phyloP scores from a whole-genome alignment of 2,797 vertebrate species.

The Miichthys miiuy region DNA sequence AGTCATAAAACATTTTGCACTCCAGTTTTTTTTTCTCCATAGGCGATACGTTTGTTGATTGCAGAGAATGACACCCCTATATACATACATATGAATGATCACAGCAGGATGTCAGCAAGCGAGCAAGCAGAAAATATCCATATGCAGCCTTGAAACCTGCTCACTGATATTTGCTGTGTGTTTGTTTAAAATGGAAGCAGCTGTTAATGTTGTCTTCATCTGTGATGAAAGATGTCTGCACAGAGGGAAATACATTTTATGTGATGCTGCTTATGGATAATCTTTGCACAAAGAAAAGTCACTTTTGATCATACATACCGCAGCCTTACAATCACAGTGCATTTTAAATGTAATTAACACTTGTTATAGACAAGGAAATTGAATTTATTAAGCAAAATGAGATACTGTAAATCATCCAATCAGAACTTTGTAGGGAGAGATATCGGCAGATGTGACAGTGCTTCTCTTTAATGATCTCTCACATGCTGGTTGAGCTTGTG shows the following conservation, averaged over 20 bases:
- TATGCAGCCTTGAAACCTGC: conserved; percentile 32
- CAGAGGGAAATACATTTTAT: conserved; percentile 25
- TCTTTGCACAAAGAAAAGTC: conserved; percentile 6
- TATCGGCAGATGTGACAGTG: neutral
- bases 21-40: conserved; percentile 8
- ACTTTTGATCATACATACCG: neutral
- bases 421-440: neutral
- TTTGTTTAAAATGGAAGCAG: conserved; percentile 54
- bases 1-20: conserved; percentile 7
- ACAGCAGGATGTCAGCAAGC: conserved; percentile 34
- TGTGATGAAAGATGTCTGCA: conserved; percentile 33
- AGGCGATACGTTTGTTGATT: conserved; percentile 27
- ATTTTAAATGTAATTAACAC: conserved; percentile 16
- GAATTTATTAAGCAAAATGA: conserved; percentile 3
- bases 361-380: conserved; percentile 1
- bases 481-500: neutral
- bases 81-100: conserved; percentile 27
- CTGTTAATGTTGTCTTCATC: conserved; percentile 50
- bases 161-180: conserved; percentile 17
- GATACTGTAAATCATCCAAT: conserved; percentile 17
- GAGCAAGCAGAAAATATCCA: conserved; percentile 28
- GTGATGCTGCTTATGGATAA: conserved; percentile 23
- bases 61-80: conserved; percentile 8
- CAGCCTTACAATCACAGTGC: neutral
- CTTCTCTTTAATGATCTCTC: neutral